Percentiles rank a stretch among this genome's conserved stretches.
These are phyloP conservation scores for Nephrotoma flavescens DNA, from an alignment of 2,888 invertebrate genomes.

Conservation along the genomic window DNA sequence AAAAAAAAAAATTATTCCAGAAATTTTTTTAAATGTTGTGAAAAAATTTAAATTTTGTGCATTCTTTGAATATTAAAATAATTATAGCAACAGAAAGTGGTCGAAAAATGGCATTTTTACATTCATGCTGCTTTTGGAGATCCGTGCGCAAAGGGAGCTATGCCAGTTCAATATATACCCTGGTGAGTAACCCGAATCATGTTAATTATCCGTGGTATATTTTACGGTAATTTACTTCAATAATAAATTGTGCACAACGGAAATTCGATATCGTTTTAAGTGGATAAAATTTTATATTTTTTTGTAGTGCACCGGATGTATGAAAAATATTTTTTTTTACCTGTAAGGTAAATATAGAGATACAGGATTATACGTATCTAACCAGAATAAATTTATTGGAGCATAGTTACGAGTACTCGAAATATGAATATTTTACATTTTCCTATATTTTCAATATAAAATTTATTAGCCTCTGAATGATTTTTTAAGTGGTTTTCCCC, in stretches of 20 bases:
- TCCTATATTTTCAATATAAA: background rate
- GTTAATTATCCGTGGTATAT: background rate
- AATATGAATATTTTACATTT: background rate
- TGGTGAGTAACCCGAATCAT: conserved; percentile 14
- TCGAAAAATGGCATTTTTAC: conserved; percentile 23
- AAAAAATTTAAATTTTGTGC: background rate
- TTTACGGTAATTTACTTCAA: background rate
- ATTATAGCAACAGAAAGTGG: background rate
- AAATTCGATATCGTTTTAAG: background rate
- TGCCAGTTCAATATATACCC: conserved; percentile 22
- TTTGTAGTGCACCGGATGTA: background rate
- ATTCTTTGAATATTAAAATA: background rate
- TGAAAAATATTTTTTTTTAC: background rate
- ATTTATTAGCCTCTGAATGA: background rate
- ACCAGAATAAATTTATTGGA: background rate
- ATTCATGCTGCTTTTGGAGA: conserved; percentile 30
- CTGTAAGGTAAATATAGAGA: background rate
- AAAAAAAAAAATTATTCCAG: background rate
- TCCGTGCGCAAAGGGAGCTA: conserved; percentile 25
- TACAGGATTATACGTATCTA: background rate
- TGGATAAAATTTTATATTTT: background rate
- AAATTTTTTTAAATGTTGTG: background rate
- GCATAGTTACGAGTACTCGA: background rate
- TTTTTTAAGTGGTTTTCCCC: background rate
- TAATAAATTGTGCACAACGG: background rate